A percentile compares a stretch with the other conserved stretches of the same genome.
phyloP scores from a whole-genome alignment of 2,113 vertebrate genomes.

The Aix galericulata region DNA sequence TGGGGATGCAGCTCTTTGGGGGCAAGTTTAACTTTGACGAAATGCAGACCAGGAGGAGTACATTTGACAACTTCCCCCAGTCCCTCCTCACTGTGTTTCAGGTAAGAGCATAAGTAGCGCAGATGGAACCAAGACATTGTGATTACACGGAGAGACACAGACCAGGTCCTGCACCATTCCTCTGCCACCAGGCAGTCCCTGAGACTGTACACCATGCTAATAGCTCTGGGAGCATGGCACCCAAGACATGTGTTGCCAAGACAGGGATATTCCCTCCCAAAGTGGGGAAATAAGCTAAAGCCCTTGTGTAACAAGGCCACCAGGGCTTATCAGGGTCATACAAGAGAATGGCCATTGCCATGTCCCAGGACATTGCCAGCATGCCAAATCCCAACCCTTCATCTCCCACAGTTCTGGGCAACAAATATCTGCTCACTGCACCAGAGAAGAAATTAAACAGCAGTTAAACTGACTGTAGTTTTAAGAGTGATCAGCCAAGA shows the following conservation, averaged over 20 bases:
- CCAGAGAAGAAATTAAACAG: neutral
- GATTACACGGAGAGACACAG: neutral
- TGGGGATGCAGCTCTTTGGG: constrained; percentile 99
- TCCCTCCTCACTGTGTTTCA: constrained; percentile 98
- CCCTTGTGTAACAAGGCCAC: neutral
- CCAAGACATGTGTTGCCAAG: neutral
- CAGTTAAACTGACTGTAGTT: neutral
- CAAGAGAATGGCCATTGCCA: neutral
- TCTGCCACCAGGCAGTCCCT: neutral
- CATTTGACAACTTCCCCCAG: constrained; percentile 98
- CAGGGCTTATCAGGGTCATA: neutral
- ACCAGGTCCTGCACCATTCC: neutral
- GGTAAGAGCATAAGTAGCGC: constrained; percentile 71
- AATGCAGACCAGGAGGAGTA: constrained; percentile 93
- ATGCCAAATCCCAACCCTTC: neutral
- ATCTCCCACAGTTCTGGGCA: neutral
- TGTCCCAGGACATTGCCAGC: neutral
- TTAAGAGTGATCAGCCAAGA: neutral
- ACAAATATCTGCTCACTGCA: neutral
- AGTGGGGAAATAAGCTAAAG: neutral
- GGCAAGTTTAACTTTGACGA: constrained; percentile 99
- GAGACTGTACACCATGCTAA: rapidly evolving
- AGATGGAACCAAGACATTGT: rapidly evolving
- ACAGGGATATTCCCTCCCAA: neutral
- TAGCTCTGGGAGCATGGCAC: neutral